phyloP scores from a whole-genome alignment of 2,113 vertebrate genomes.

The Aptenodytes forsteri region DNA sequence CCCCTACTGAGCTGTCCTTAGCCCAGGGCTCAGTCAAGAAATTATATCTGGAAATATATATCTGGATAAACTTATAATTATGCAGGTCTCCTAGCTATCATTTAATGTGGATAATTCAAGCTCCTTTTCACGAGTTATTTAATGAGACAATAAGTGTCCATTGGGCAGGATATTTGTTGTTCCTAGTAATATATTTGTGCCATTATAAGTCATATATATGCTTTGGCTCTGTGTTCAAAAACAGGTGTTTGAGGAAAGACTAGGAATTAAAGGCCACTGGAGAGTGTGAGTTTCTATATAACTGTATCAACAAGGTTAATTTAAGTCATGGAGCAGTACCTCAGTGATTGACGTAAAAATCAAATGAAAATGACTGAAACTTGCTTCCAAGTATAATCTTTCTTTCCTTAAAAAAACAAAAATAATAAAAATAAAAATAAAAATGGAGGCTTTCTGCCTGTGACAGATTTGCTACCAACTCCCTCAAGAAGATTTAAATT shows the following conservation, averaged over 20 bases:
- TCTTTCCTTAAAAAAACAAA: background rate
- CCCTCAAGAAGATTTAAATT: background rate
- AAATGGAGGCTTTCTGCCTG: background rate
- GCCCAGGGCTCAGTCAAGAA: background rate
- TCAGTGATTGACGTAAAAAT: background rate
- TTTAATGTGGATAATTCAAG: slow-evolving; percentile 3
- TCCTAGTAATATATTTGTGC: background rate
- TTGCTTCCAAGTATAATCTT: background rate
- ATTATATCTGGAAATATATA: background rate
- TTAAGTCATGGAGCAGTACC: background rate
- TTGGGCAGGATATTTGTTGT: background rate
- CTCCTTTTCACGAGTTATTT: background rate
- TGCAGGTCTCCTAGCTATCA: background rate
- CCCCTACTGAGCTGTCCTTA: background rate
- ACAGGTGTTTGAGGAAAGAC: background rate
- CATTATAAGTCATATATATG: background rate
- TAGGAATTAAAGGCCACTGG: background rate
- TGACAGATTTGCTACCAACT: background rate
- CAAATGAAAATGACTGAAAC: background rate
- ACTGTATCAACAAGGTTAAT: background rate
- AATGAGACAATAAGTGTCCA: slow-evolving; percentile 2
- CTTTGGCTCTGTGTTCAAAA: background rate
- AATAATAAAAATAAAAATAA: background rate
- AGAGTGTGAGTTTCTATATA: background rate
- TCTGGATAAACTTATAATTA: slow-evolving; percentile 4